A percentile compares a stretch with the other conserved stretches of the same genome.
Evolutionary conservation across 2,797 vertebrate genomes (phyloP).

Genomic region (Halcyon chelicuti): DNA sequence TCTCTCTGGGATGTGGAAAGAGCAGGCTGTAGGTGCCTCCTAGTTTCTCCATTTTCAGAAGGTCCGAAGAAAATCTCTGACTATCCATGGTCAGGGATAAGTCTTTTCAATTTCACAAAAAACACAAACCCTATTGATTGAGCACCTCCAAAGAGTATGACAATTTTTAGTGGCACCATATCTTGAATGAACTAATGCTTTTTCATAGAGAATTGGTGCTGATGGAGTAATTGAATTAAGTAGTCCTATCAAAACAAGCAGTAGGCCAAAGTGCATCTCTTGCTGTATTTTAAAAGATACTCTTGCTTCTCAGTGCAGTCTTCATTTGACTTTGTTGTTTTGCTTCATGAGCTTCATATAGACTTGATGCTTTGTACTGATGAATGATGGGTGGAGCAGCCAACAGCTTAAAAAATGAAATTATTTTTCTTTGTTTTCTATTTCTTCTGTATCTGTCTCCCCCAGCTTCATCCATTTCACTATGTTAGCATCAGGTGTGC

Average conservation of each 20-base stretch:
- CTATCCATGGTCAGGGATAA: not conserved
- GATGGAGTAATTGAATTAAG: not conserved
- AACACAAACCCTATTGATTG: accelerated
- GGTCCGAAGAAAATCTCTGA: not conserved
- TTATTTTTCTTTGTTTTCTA: not conserved
- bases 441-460: not conserved
- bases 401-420: not conserved
- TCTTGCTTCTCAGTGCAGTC: not conserved
- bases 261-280: not conserved
- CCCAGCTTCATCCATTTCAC: not conserved
- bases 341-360: not conserved
- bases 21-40: not conserved
- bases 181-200: not conserved
- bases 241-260: not conserved
- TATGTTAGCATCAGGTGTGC: accelerated
- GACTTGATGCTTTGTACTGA: not conserved
- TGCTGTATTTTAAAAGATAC: not conserved
- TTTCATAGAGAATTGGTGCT: not conserved
- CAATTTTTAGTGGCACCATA: not conserved
- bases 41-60: not conserved
- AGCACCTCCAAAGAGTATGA: not conserved
- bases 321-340: not conserved
- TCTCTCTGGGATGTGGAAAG: not conserved
- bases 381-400: not conserved
- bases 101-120: not conserved